These are phyloP conservation scores for Dimorphilus gyrociliatus DNA, from an alignment of 2,888 invertebrate species.

Conservation along the genomic window DNA sequence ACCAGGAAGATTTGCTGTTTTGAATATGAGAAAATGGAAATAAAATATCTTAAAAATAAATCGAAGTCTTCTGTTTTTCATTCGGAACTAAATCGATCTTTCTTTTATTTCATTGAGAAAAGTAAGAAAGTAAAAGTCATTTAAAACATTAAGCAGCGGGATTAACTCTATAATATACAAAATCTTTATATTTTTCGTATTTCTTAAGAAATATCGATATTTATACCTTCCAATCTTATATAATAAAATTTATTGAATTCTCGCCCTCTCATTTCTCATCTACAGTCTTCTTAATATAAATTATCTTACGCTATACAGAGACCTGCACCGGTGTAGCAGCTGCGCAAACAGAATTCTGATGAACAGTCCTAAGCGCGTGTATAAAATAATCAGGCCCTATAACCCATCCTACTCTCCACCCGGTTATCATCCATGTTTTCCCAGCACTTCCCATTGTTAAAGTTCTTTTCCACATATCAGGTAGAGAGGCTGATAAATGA, in stretches of 20 bases:
- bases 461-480: slow-evolving; percentile 94
- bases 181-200: too few relatives aligned
- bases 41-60: slow-evolving; percentile 1
- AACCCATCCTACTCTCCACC: slow-evolving; percentile 72
- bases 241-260: too few relatives aligned
- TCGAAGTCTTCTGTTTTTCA: not conserved
- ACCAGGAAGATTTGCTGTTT: slow-evolving; percentile 63
- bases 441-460: slow-evolving; percentile 93
- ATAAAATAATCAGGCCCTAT: slow-evolving; percentile 70
- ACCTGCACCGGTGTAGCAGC: slow-evolving; percentile 64
- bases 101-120: not conserved
- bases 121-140: too few relatives aligned
- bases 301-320: too few relatives aligned
- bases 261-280: too few relatives aligned
- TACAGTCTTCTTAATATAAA: too few relatives aligned
- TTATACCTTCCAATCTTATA: too few relatives aligned
- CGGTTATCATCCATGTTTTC: slow-evolving; percentile 92
- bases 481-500: slow-evolving; percentile 66
- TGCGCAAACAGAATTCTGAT: slow-evolving; percentile 85
- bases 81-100: not conserved
- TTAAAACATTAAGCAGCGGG: too few relatives aligned
- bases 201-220: too few relatives aligned
- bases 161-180: too few relatives aligned
- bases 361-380: slow-evolving; percentile 60
- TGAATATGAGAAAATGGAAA: slow-evolving; percentile 5